Base-by-base conservation (phyloP, 2,888 invertebrate species). In the Tipula lateralis region DNA sequence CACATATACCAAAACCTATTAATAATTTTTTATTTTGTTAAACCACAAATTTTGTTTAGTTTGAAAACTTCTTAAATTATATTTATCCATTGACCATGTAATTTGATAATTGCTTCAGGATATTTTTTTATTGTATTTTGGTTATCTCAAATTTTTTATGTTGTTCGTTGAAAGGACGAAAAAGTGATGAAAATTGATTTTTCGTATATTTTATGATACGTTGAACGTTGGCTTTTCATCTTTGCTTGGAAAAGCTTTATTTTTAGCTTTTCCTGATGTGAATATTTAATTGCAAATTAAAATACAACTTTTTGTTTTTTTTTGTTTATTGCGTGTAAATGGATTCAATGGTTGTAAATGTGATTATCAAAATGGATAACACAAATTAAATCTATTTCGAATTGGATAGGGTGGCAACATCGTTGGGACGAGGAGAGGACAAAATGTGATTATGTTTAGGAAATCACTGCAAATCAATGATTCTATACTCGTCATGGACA, bases 1-100 rank as follows among this genome's bases (percentile, higher is more conserved):
- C 66, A 66, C 1, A 50, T 16, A 50, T 5, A 66, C 66, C 19
- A 66, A 50, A 66, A 9, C 24, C 66, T 66, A 66, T 66, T 24
- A 19, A 66, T 66, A 66, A 66, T 50, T 66, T 50, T 66, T 66
- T 66, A 66, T 66, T 66, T 66, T 66, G 66, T 44, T 44, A 7
- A 16, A 44, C 44, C 44, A 44, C 44, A 44, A 44, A n/a, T 16
- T n/a, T 44, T 44, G n/a, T 44, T 44, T 44, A 16, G 16, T 19
- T 66, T 24, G 19, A 24, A 66, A 66, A 24, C 2, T 24, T 66
- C 66, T 24, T 24, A 66, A 66, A 66, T 66, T 66, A 66, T 66
- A 12, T 66, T 66, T 66, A 66, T 24, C 66, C 66, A 66, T 66
- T 66, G 66, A 66, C 66, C 66, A 66, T 66, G 66, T 66, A 66